Conservation (phyloP, 2,797 vertebrate genomes). For the Cyprinodon diabolis region DNA sequence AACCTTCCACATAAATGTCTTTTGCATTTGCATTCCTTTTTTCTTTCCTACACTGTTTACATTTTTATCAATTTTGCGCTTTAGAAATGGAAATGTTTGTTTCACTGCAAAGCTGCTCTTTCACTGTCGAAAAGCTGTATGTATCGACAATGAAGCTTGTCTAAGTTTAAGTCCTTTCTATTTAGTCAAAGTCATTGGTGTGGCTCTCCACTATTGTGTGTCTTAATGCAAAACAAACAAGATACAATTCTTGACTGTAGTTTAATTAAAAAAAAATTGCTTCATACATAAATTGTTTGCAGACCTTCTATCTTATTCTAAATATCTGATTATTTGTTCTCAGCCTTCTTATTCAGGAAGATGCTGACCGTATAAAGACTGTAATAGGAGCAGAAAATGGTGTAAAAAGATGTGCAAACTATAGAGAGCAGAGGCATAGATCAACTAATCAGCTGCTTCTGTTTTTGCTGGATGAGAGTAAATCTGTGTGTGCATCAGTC, state of each 20-base stretch:
- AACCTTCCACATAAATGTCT: no score
- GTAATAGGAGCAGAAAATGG: constrained; percentile 14
- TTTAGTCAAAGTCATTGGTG: no score
- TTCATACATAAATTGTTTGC: not conserved
- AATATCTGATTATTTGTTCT: not conserved
- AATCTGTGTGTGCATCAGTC: constrained; percentile 39
- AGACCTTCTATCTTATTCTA: not conserved
- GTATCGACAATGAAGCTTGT: no score
- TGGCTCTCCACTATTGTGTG: not conserved
- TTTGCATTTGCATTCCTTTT: no score
- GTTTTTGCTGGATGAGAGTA: constrained; percentile 35
- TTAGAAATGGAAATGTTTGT: no score
- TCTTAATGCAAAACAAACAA: not conserved
- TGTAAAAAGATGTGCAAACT: constrained; percentile 45
- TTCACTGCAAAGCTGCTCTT: no score
- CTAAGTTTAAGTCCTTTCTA: no score
- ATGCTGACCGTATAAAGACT: not conserved
- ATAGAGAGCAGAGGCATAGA: constrained; percentile 27
- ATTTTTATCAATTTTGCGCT: no score
- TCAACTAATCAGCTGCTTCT: constrained; percentile 47
- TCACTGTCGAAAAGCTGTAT: no score
- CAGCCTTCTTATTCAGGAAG: not conserved
- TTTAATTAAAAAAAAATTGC: not conserved
- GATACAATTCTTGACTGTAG: not conserved
- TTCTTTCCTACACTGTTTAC: no score